phyloP scores from a whole-genome alignment of 2,888 invertebrate species.

The Ectemnius continuus region DNA sequence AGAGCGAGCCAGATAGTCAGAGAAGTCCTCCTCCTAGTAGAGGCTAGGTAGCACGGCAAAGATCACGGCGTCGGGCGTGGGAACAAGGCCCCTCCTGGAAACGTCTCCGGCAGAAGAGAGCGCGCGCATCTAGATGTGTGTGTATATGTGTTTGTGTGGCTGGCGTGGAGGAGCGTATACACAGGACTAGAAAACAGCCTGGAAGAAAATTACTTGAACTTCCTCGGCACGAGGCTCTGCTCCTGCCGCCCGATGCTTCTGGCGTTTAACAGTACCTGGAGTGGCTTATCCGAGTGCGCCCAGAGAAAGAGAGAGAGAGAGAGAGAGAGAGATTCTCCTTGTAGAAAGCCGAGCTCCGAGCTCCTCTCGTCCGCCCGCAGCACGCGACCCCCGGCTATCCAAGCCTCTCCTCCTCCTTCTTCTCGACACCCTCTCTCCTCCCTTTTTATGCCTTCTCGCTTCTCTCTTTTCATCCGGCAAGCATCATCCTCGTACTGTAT shows the following conservation, averaged over 20 bases:
- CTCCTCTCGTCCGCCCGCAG: conserved; percentile 12
- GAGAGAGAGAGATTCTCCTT: conserved; percentile 34
- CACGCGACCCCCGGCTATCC: conserved; percentile 29
- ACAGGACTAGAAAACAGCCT: conserved; percentile 27
- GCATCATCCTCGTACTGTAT: too few relatives aligned
- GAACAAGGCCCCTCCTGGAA: conserved; percentile 69
- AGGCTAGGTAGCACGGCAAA: conserved; percentile 70
- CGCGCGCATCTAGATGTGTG: conserved; percentile 36
- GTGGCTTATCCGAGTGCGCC: conserved; percentile 52
- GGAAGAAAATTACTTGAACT: conserved; percentile 52
- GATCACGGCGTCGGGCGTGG: conserved; percentile 76
- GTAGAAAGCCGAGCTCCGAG: conserved; percentile 37
- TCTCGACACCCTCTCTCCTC: neutral
- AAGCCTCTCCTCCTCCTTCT: neutral
- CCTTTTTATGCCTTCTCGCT: neutral
- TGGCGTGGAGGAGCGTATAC: conserved; percentile 5
- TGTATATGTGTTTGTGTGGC: conserved; percentile 10
- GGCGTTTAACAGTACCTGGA: conserved; percentile 62
- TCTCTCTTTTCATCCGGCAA: too few relatives aligned
- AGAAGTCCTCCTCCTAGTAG: conserved; percentile 62
- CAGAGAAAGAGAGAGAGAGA: too few relatives aligned
- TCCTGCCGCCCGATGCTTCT: neutral
- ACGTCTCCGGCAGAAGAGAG: too few relatives aligned
- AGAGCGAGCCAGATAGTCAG: conserved; percentile 51
- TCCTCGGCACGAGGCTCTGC: conserved; percentile 41